Evolutionary conservation across 2,113 vertebrate genomes (phyloP).

Genomic region (Sinocyclocheilus grahami): DNA sequence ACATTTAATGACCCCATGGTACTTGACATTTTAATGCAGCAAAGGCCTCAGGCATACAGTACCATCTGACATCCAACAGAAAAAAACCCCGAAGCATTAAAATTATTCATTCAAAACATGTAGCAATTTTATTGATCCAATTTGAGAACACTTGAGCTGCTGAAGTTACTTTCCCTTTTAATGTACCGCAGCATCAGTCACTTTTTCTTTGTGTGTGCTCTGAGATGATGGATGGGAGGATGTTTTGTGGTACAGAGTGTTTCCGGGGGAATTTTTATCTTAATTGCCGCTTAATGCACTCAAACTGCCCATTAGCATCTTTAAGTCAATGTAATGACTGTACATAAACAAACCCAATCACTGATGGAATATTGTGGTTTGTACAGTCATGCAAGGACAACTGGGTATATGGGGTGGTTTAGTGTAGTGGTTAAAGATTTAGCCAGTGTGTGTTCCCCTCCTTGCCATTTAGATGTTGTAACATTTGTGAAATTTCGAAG

Average conservation of each 20-base stretch:
- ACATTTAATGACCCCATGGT: neutral
- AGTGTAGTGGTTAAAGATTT: neutral
- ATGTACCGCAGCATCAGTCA: neutral
- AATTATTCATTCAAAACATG: neutral
- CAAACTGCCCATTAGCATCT: constrained; percentile 29
- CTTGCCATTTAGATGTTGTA: neutral
- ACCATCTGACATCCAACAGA: neutral
- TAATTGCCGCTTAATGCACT: constrained; percentile 44
- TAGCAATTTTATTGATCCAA: neutral
- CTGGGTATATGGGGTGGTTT: neutral
- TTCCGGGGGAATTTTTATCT: constrained; percentile 14
- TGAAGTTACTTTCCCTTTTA: constrained; percentile 10
- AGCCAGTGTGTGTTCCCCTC: neutral
- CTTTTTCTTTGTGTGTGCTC: neutral
- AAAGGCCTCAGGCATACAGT: neutral
- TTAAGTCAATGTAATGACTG: constrained; percentile 33
- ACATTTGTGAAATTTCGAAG: neutral
- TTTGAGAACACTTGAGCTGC: constrained; percentile 12
- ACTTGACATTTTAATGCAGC: neutral
- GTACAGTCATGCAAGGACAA: neutral
- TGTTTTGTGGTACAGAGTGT: constrained; percentile 15
- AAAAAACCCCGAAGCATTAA: neutral
- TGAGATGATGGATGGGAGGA: neutral
- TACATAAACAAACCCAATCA: constrained; percentile 13
- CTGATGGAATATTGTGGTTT: constrained; percentile 42